Conservation (phyloP, 1,140 invertebrate species). For the Brachionus sp. region DNA sequence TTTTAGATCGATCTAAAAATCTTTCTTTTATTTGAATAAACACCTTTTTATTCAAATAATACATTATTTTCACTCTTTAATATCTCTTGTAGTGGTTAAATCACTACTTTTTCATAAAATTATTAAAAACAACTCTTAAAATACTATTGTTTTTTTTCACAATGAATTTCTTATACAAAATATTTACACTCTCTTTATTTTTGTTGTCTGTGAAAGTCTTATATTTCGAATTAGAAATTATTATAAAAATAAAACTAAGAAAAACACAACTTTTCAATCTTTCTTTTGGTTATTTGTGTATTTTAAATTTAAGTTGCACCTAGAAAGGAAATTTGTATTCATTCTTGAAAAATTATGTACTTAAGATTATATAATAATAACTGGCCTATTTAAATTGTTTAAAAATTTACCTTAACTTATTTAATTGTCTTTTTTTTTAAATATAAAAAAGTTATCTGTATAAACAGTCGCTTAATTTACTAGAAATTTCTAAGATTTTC, state of each 20-base stretch:
- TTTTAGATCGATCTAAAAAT: too few relatives aligned
- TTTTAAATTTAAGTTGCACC: not conserved
- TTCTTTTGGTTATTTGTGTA: not conserved
- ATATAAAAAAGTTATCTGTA: not conserved
- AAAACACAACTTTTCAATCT: not conserved
- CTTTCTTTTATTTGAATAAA: not conserved
- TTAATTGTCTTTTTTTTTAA: too few relatives aligned
- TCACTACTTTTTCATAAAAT: not conserved
- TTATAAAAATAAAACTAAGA: not conserved
- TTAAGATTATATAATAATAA: not conserved
- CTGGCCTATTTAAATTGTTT: not conserved
- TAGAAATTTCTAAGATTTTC: not conserved
- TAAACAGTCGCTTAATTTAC: not conserved
- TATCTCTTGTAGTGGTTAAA: too few relatives aligned
- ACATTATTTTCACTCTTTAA: too few relatives aligned
- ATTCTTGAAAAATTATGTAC: not conserved
- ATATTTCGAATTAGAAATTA: not conserved
- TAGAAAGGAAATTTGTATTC: not conserved
- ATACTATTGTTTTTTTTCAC: not conserved
- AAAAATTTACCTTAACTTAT: too few relatives aligned
- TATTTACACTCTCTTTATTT: not conserved
- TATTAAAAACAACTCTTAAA: not conserved
- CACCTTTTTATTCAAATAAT: not conserved
- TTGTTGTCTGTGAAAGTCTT: not conserved
- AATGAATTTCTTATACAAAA: not conserved